Percentiles rank a stretch among this genome's conserved stretches.
Conservation (phyloP, 2,797 vertebrate species). For the Periophthalmus magnuspinnatus region DNA sequence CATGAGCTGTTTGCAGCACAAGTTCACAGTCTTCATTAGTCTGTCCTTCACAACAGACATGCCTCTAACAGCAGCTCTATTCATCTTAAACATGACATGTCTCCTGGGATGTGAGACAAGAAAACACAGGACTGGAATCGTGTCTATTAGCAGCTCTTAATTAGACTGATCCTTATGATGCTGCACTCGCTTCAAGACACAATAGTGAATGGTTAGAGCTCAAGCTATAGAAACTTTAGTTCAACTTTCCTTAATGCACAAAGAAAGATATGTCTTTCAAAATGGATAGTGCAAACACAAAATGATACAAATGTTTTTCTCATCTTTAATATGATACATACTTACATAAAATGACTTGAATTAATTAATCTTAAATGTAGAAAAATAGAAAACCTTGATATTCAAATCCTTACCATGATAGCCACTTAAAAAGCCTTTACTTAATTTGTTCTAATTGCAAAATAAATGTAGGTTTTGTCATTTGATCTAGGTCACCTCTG, state of each 20-base stretch:
- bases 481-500: too few species aligned
- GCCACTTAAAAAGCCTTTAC: not conserved
- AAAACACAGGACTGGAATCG: slow-evolving; percentile 32
- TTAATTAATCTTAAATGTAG: too few species aligned
- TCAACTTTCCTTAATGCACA: too few species aligned
- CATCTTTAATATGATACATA: too few species aligned
- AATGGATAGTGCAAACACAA: not conserved
- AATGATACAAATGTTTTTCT: not conserved
- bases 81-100: slow-evolving; percentile 19
- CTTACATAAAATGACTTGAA: too few species aligned
- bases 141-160: slow-evolving; percentile 36
- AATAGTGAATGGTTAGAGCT: not conserved
- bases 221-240: not conserved
- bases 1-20: slow-evolving; percentile 15
- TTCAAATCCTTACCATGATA: not conserved
- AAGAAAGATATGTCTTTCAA: too few species aligned
- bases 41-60: slow-evolving; percentile 14
- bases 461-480: not conserved
- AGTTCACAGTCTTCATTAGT: slow-evolving; percentile 1
- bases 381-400: not conserved
- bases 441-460: not conserved
- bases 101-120: slow-evolving; percentile 38
- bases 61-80: slow-evolving; percentile 24
- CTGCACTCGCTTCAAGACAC: not conserved
- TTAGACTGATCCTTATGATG: slow-evolving; percentile 12